These are phyloP conservation scores for Loxodonta africana DNA, from an alignment of 2,113 vertebrate species.

Conservation along the genomic window DNA sequence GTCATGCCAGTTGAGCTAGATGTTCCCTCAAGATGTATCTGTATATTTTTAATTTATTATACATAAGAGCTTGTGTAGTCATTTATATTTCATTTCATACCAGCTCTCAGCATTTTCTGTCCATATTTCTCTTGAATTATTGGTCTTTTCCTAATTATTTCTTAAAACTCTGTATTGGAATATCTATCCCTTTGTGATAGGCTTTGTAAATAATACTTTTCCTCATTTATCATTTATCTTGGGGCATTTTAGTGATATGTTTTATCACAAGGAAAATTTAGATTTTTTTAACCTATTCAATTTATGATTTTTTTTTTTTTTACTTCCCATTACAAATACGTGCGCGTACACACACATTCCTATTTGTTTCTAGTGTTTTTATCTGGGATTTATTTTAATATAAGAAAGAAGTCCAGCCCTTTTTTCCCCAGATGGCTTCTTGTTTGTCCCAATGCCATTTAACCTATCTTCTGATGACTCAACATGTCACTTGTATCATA, in stretches of 20 bases:
- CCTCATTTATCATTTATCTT: not conserved
- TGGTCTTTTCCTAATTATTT: not conserved
- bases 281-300: not conserved
- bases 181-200: not conserved
- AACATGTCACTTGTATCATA: not conserved
- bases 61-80: not conserved
- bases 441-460: not conserved
- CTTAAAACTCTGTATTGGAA: not conserved
- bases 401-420: not conserved
- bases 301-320: not conserved
- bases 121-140: not conserved
- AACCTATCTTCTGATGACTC: not conserved
- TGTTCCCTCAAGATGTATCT: not conserved
- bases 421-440: not conserved
- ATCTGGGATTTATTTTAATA: constrained; percentile 42
- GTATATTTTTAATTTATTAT: not conserved
- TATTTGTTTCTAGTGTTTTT: not conserved
- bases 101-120: not conserved
- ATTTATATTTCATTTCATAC: not conserved
- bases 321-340: not conserved
- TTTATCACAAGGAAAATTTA: constrained; percentile 16
- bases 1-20: no score
- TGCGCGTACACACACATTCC: no score
- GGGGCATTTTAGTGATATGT: not conserved
- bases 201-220: not conserved